Base-by-base conservation (phyloP, 1,140 invertebrate genomes). In the Goniozus legneri region DNA sequence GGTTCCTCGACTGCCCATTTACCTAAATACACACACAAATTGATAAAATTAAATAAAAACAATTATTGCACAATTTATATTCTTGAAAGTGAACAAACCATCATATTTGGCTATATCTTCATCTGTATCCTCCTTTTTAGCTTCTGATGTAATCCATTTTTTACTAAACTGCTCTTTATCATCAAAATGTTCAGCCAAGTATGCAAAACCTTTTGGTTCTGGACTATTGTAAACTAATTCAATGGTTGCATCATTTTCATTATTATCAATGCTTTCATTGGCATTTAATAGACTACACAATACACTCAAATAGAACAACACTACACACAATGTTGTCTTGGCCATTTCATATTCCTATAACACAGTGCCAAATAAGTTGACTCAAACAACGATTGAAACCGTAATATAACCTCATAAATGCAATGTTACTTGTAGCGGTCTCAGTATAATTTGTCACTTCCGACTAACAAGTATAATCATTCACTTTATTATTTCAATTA, bases 51-150 rank as follows among this genome's bases (percentile, higher is more conserved):
- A n/a, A 13, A 24, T 27, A 35, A 3, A 6, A 44, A 34, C 34
- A 14, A 24, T 16, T 39, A 27, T 16, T 30, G 15, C 36, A 30
- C 41, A 27, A 27, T 27, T 27, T 27, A 41, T 35, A 33, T 21
- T 3, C 18, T 22, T 21, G 2, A 12, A 39, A 39, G 16, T 15
- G 14, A 22, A 41, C 42, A 79, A 78, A 76, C 95, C 95, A 79
- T 97, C 92, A 77, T 97, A 98, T 80, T 97, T 96, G 2, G 93
- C 88, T 50, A 98, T 89, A 52, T 87, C 84, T 52, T 94, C 92
- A 58, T 95, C 91, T 8, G 86, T 86, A 45, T 85, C 91, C 52
- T 97, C 92, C 74, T 98, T 98, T 69, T 94, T 97, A 0, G 95
- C 90, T 71, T 92, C 81, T 0, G 95, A 98, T 50, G 84, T 77